These are phyloP conservation scores for Enteromius anoplus DNA, from an alignment of 2,797 vertebrate genomes.

Conservation along the genomic window DNA sequence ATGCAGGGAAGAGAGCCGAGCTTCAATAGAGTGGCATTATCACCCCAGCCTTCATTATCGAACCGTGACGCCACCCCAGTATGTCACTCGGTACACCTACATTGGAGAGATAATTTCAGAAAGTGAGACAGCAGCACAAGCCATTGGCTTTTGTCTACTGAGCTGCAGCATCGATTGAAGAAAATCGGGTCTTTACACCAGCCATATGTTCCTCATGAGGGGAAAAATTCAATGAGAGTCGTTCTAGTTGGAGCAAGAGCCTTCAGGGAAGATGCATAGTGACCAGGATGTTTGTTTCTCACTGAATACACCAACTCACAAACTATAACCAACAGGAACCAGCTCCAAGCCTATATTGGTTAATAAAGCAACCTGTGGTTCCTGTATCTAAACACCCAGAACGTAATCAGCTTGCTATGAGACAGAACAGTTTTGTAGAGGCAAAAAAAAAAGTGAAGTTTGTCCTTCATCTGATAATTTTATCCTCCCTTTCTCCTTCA, in stretches of 20 bases:
- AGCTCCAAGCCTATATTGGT: background rate
- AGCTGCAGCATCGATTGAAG: slow-evolving; percentile 46
- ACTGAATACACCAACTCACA: slow-evolving; percentile 33
- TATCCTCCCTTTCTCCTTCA: slow-evolving; percentile 30
- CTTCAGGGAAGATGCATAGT: slow-evolving; percentile 26
- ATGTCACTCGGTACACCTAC: slow-evolving; percentile 41
- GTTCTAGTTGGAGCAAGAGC: slow-evolving; percentile 41
- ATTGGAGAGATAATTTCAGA: slow-evolving; percentile 53
- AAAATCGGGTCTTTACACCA: slow-evolving; percentile 53
- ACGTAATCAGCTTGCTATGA: slow-evolving; percentile 22
- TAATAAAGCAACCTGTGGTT: slow-evolving; percentile 12
- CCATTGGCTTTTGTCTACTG: slow-evolving; percentile 55
- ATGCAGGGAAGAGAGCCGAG: slow-evolving; percentile 34
- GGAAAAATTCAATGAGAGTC: slow-evolving; percentile 44
- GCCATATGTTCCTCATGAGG: slow-evolving; percentile 39
- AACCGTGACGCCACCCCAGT: slow-evolving; percentile 38
- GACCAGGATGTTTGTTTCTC: background rate
- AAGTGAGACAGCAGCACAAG: slow-evolving; percentile 47
- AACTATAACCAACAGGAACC: slow-evolving; percentile 31
- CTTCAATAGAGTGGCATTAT: slow-evolving; percentile 62
- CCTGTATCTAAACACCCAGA: slow-evolving; percentile 30
- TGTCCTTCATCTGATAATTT: slow-evolving; percentile 26
- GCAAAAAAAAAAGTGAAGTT: background rate
- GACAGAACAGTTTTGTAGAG: background rate
- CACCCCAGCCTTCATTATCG: slow-evolving; percentile 55